Percentiles rank a stretch among this genome's conserved stretches.
Evolutionary conservation across 2,113 vertebrate species (phyloP).

Genomic region (Physeter macrocephalus): DNA sequence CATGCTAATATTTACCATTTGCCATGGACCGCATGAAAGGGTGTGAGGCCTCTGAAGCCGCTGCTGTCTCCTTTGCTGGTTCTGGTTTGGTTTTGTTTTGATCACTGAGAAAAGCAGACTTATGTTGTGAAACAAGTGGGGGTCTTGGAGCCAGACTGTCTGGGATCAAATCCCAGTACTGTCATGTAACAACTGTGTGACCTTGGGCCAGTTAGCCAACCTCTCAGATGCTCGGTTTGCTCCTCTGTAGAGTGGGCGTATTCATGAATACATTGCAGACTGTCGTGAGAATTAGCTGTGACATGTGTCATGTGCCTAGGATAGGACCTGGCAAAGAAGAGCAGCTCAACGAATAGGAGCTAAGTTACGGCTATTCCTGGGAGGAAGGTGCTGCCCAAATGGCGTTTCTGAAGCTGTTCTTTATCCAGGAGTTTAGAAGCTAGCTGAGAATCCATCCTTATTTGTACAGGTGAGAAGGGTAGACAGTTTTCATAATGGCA

Average conservation of each 20-base stretch:
- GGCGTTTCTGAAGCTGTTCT: background rate
- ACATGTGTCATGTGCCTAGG: accelerated
- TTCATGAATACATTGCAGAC: background rate
- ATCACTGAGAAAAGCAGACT: background rate
- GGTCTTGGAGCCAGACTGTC: background rate
- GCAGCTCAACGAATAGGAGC: background rate
- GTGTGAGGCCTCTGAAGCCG: background rate
- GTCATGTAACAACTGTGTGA: background rate
- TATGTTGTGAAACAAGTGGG: background rate
- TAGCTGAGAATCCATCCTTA: background rate
- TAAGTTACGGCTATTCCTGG: background rate
- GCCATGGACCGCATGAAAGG: background rate
- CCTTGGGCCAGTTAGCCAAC: background rate
- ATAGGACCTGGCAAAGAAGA: background rate
- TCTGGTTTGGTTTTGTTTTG: constrained; percentile 9
- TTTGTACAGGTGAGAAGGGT: background rate
- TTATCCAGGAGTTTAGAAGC: background rate
- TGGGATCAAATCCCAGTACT: background rate
- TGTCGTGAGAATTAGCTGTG: background rate
- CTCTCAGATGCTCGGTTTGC: background rate
- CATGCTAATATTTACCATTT: constrained; percentile 53
- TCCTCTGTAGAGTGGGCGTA: background rate
- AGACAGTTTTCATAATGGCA: background rate
- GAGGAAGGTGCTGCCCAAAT: background rate
- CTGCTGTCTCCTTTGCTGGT: background rate